phyloP scores from a whole-genome alignment of 2,888 invertebrate species.

The Pachliopta kotzebuea region DNA sequence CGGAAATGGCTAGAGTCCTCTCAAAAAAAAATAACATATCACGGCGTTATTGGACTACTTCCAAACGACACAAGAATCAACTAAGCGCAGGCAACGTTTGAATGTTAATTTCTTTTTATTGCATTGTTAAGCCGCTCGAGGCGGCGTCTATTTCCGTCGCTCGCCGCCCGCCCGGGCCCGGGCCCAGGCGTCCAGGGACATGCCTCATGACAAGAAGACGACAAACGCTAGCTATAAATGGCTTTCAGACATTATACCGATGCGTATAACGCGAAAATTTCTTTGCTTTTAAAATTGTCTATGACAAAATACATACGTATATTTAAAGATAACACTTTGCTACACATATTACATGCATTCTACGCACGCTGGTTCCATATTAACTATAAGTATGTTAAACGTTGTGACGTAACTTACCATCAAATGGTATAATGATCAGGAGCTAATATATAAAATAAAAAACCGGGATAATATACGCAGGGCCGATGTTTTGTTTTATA shows the following conservation, averaged over 20 bases:
- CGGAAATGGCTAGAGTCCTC: slow-evolving; percentile 68
- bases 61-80: slow-evolving; percentile 78
- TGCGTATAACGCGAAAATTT: slow-evolving; percentile 11
- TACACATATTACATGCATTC: too few species aligned
- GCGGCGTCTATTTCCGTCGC: slow-evolving; percentile 72
- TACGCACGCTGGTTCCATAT: too few species aligned
- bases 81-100: slow-evolving; percentile 72
- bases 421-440: too few species aligned
- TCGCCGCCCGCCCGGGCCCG: slow-evolving; percentile 73
- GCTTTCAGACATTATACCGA: slow-evolving; percentile 59
- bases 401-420: too few species aligned
- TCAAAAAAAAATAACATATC: slow-evolving; percentile 61
- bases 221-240: slow-evolving; percentile 75
- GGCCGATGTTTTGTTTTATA: not conserved
- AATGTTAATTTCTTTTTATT: slow-evolving; percentile 80
- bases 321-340: too few species aligned
- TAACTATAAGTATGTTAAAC: too few species aligned
- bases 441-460: too few species aligned
- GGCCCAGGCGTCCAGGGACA: slow-evolving; percentile 69
- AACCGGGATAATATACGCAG: not conserved
- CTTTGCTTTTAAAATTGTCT: too few species aligned
- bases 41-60: slow-evolving; percentile 67
- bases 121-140: slow-evolving; percentile 78
- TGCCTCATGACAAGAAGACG: slow-evolving; percentile 72
- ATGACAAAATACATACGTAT: too few species aligned